Evolutionary conservation across 2,888 invertebrate genomes (phyloP).

Genomic region (Lithodes maja): DNA sequence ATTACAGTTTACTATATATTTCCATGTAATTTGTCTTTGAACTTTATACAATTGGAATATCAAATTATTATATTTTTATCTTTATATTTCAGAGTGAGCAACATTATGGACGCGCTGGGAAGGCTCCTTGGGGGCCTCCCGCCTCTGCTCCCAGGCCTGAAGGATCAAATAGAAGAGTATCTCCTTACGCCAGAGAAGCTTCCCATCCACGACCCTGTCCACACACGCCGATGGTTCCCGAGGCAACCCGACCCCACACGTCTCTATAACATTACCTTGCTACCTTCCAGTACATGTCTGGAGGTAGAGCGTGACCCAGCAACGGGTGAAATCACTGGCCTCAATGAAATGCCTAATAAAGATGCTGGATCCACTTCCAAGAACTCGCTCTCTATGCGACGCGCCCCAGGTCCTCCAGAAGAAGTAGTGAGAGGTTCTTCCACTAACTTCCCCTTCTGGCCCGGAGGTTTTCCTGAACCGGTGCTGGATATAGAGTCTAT

Average conservation of each 20-base stretch:
- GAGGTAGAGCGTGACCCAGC: slow-evolving; percentile 70
- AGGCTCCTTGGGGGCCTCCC: slow-evolving; percentile 50
- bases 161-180: slow-evolving; percentile 66
- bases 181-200: slow-evolving; percentile 63
- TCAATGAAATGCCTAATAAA: slow-evolving; percentile 78
- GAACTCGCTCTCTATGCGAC: slow-evolving; percentile 82
- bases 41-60: too few species aligned
- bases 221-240: slow-evolving; percentile 55
- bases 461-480: slow-evolving; percentile 82
- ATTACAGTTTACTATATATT: too few species aligned
- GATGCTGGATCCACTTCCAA: slow-evolving; percentile 81
- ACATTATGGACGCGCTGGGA: slow-evolving; percentile 48
- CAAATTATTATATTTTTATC: background rate
- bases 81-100: background rate
- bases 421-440: slow-evolving; percentile 85
- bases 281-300: slow-evolving; percentile 40
- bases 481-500: slow-evolving; percentile 65
- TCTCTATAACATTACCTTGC: slow-evolving; percentile 50
- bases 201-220: slow-evolving; percentile 66
- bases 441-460: slow-evolving; percentile 90
- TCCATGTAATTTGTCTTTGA: too few species aligned
- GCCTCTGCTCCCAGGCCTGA: slow-evolving; percentile 63
- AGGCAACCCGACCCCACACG: slow-evolving; percentile 53
- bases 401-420: slow-evolving; percentile 78
- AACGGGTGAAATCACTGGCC: slow-evolving; percentile 65